Evolutionary conservation across 2,113 vertebrate genomes (phyloP).

Genomic region (Serilophus lunatus): DNA sequence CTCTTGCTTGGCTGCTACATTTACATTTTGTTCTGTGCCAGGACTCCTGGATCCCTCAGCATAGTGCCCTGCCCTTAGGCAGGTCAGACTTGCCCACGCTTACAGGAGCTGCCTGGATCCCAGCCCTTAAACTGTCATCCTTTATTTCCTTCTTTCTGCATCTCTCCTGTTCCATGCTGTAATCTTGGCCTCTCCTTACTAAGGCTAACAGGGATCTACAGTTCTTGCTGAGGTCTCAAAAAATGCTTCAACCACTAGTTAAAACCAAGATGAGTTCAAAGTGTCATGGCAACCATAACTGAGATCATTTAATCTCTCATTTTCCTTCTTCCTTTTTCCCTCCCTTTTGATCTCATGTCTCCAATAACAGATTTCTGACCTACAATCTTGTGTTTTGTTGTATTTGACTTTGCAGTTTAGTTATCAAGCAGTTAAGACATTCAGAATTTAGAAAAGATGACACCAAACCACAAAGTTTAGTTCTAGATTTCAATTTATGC

Average conservation of each 20-base stretch:
- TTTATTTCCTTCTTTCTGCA: neutral
- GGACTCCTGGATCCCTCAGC: neutral
- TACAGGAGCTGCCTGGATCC: neutral
- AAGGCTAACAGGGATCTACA: neutral
- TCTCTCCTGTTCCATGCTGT: neutral
- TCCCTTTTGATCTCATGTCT: neutral
- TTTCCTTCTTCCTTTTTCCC: neutral
- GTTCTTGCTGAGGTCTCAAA: conserved; percentile 10
- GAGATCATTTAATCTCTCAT: neutral
- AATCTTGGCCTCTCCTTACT: neutral
- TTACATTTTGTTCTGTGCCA: neutral
- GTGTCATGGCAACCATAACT: neutral
- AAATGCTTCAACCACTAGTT: neutral
- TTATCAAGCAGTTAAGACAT: neutral
- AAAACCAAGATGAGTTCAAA: neutral
- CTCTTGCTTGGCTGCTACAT: neutral
- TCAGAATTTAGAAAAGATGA: neutral
- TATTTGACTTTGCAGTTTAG: neutral
- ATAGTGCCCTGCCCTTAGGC: neutral
- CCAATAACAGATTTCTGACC: neutral
- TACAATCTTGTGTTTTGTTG: neutral
- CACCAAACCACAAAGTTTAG: neutral
- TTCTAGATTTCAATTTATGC: neutral
- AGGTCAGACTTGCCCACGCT: neutral
- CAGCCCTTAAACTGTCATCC: neutral